These are phyloP conservation scores for Aurelia sp. DNA, from an alignment of 30 jellyfish, hydroid and myxozoan genomes.

Conservation along the genomic window DNA sequence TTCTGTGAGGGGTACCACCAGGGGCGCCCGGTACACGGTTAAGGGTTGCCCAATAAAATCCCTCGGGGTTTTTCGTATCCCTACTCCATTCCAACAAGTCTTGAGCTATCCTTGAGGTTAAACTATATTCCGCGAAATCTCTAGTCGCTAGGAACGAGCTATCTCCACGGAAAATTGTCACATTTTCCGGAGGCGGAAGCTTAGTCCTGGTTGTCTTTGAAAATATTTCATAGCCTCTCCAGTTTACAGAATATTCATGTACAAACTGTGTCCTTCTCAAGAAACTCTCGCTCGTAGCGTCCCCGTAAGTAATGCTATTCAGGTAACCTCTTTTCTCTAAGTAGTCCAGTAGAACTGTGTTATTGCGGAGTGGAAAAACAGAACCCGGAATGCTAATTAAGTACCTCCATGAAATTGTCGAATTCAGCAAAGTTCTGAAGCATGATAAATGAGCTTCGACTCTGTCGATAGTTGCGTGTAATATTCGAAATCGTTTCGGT, in stretches of 20 bases:
- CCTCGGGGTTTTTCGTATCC: constrained; percentile 96
- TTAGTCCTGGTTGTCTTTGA: constrained; percentile 73
- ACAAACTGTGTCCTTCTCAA: constrained; percentile 64
- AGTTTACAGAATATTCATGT: constrained; percentile 45
- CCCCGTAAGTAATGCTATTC: constrained; percentile 60
- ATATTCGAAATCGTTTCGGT: constrained; percentile 48
- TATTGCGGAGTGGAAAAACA: constrained; percentile 89
- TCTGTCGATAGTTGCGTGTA: constrained; percentile 69
- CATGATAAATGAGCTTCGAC: constrained; percentile 87
- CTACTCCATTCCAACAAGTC: constrained; percentile 81
- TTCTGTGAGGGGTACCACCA: constrained; percentile 81
- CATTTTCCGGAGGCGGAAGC: constrained; percentile 79
- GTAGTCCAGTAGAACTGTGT: constrained; percentile 73
- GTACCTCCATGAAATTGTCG: constrained; percentile 81
- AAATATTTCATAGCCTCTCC: constrained; percentile 61
- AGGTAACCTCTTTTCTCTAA: constrained; percentile 63
- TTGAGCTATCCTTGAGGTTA: constrained; percentile 54
- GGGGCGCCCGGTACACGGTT: constrained; percentile 88
- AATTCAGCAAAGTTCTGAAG: constrained; percentile 66
- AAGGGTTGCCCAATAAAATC: constrained; percentile 93
- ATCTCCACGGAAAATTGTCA: constrained; percentile 88
- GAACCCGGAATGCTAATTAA: constrained; percentile 88
- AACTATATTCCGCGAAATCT: constrained; percentile 65
- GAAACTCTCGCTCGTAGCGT: constrained; percentile 63
- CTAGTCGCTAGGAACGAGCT: constrained; percentile 81